Conservation (phyloP, 2,113 vertebrate genomes). For the Myrmophylax atrothorax region DNA sequence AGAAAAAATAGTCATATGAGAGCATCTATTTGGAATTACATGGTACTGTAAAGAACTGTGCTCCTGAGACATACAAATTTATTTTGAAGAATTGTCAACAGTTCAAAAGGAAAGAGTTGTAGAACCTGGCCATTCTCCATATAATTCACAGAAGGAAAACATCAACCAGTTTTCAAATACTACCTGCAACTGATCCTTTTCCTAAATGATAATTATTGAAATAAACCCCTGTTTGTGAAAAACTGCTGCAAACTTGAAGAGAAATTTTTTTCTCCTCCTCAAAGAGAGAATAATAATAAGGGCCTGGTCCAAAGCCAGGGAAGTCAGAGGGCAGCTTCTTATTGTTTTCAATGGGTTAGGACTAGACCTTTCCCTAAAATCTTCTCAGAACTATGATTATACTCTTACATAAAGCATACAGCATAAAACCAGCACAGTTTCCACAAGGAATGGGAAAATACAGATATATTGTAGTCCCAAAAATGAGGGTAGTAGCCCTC, state of each 20-base stretch:
- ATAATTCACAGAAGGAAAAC: neutral
- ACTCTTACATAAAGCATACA: neutral
- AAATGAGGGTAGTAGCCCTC: neutral
- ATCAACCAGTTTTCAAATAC: neutral
- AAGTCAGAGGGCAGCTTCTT: constrained; percentile 1
- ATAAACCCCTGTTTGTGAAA: neutral
- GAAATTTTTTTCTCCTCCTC: neutral
- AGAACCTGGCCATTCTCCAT: neutral
- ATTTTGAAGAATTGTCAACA: neutral
- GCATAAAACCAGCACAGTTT: neutral
- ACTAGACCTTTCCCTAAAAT: neutral
- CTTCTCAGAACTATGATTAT: neutral
- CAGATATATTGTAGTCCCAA: neutral
- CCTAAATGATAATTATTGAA: neutral
- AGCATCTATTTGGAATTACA: neutral
- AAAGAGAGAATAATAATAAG: neutral
- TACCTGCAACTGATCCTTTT: neutral
- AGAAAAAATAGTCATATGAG: neutral
- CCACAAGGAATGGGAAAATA: neutral
- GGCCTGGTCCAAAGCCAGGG: neutral
- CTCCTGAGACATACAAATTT: neutral
- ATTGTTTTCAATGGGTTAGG: neutral
- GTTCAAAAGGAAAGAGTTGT: neutral
- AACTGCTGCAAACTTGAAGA: neutral
- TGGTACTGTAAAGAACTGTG: neutral